These are phyloP conservation scores for Carlito syrichta DNA, from an alignment of 2,113 vertebrate species.

Conservation along the genomic window DNA sequence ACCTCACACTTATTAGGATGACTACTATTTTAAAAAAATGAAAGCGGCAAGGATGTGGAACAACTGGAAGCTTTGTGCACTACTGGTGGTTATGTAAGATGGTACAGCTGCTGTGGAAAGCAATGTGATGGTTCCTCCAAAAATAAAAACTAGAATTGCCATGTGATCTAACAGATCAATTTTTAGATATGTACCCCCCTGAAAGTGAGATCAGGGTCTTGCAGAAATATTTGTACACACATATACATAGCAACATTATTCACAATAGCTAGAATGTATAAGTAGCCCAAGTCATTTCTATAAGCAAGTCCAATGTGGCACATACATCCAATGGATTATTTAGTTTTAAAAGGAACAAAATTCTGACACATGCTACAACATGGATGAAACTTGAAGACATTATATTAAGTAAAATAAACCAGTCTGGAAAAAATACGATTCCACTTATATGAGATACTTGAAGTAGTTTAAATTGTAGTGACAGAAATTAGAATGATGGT, in stretches of 20 bases:
- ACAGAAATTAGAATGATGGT: background rate
- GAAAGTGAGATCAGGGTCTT: background rate
- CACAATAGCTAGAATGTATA: background rate
- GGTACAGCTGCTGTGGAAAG: background rate
- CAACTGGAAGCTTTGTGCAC: background rate
- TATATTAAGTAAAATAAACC: background rate
- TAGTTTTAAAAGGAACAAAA: background rate
- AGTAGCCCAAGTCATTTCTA: background rate
- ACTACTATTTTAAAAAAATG: background rate
- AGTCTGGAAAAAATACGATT: background rate
- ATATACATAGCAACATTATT: background rate
- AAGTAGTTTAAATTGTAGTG: background rate
- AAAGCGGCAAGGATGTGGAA: background rate
- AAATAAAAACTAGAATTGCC: background rate
- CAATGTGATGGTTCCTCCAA: background rate
- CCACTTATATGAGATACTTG: background rate
- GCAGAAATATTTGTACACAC: background rate
- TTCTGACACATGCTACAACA: background rate
- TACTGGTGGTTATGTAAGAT: background rate
- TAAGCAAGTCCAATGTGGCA: background rate
- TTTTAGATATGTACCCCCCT: background rate
- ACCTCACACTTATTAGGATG: background rate
- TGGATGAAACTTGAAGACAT: background rate
- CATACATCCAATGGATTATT: background rate
- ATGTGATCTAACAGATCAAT: background rate